Percentiles rank a stretch among this genome's conserved stretches.
phyloP scores from a whole-genome alignment of 2,113 vertebrate species.

The Dromaius novaehollandiae region DNA sequence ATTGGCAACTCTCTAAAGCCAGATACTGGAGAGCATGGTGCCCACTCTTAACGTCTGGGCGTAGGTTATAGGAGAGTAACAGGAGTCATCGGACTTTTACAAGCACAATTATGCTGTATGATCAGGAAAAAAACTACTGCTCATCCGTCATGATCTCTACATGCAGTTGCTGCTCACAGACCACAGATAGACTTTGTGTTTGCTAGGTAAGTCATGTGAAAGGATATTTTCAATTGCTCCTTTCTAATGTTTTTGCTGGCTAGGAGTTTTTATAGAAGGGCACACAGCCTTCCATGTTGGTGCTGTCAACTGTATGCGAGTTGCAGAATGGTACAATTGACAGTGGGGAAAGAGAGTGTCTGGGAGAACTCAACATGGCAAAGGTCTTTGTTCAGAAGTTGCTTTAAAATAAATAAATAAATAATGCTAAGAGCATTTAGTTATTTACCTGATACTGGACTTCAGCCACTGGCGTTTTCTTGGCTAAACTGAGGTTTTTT shows the following conservation, averaged over 20 bases:
- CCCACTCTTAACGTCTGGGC: not conserved
- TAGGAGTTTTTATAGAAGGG: not conserved
- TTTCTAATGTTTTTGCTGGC: not conserved
- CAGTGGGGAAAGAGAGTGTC: not conserved
- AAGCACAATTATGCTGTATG: not conserved
- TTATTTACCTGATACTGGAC: not conserved
- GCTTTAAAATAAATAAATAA: not conserved
- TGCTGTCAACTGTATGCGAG: not conserved
- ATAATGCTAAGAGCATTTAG: not conserved
- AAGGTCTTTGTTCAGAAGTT: not conserved
- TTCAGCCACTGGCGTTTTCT: not conserved
- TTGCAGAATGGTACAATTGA: not conserved
- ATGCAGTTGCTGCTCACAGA: not conserved
- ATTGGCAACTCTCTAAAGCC: not conserved
- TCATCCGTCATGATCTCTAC: not conserved
- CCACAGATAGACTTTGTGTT: not conserved
- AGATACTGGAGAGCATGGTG: not conserved
- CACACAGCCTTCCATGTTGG: not conserved
- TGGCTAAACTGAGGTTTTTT: not conserved
- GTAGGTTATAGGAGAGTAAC: not conserved
- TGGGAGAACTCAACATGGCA: not conserved
- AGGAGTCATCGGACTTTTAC: not conserved
- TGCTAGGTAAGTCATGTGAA: not conserved
- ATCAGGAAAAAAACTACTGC: not conserved
- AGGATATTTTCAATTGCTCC: not conserved